phyloP scores from a whole-genome alignment of 2,113 vertebrate genomes.

The Paratilapia polleni region DNA sequence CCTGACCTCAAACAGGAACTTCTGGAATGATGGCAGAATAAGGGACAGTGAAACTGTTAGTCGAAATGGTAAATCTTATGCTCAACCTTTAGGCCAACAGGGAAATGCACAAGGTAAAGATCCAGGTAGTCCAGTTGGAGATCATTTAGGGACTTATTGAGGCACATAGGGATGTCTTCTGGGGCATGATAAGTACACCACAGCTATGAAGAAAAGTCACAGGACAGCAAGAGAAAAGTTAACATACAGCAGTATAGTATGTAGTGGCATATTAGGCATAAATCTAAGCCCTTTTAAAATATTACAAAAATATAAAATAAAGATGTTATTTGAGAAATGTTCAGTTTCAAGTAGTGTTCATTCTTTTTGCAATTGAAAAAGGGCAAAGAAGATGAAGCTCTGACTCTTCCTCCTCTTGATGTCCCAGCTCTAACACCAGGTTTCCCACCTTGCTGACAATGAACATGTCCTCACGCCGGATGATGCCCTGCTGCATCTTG shows the following conservation, averaged over 20 bases:
- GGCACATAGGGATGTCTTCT: constrained; percentile 76
- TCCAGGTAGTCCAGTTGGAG: constrained; percentile 82
- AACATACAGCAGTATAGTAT: background rate
- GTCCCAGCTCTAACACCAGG: background rate
- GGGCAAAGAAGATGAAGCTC: rapidly evolving
- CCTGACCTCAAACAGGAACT: no score
- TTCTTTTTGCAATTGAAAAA: background rate
- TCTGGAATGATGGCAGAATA: rapidly evolving
- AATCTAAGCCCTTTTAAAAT: background rate
- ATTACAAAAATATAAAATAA: no score
- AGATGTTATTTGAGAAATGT: background rate
- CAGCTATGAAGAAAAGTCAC: constrained; percentile 61
- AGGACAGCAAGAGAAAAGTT: background rate
- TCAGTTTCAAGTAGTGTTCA: no score
- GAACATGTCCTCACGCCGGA: constrained; percentile 80
- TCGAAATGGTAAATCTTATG: no score
- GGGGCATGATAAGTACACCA: constrained; percentile 72
- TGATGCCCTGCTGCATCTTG: constrained; percentile 78
- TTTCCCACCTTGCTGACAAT: constrained; percentile 78
- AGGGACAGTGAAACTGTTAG: background rate
- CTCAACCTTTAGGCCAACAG: constrained; percentile 78
- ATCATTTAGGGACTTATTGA: constrained; percentile 73
- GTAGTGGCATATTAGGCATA: no score
- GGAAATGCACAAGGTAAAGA: constrained; percentile 83
- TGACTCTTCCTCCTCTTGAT: background rate